Evolutionary conservation across 2,797 vertebrate genomes (phyloP), one percentile per base, ranked within the genome.

Genomic region (Sebastes trivittatus): DNA sequence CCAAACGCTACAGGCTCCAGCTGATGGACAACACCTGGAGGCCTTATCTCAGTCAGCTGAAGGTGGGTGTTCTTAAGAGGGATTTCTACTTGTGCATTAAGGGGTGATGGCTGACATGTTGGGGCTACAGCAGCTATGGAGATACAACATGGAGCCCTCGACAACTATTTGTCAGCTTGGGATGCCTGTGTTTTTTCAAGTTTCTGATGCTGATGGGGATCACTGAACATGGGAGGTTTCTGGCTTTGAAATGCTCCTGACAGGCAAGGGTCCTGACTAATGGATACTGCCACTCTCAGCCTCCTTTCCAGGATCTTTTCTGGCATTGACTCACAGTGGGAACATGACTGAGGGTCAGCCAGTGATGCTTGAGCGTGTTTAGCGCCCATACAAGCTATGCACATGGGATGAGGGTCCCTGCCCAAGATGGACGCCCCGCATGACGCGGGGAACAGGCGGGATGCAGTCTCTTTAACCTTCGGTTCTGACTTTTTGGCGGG

Each of bases 21-120:
- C 96, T 99, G 20, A 94, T 99, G 96, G 96, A 98, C 2, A 70
- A 86, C 63, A 90, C 78, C 67, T 99, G 98, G 98, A 97, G 94
- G 83, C 98, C 98, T 0, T 98, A 96, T 80, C 94, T 99, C 82
- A 93, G 89, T 25, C 96, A 97, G 86, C 95, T 99, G 7, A 70
- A 96, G 86, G 98, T 99, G 75, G 14, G 95, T 60, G 74, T 5
- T 23, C 13, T 49, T 6, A 32, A 42, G 4, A 5, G 4, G 16
- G 3, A 18, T 18, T 23, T n/a, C 66, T 34, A n/a, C n/a, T 1
- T 22, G 10, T 38, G 8, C 59, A 36, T 61, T 20, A 22, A 68
- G 9, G 13, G 7, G 7, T 5, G 22, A 62, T 36, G 32, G 16
- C 30, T 34, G n/a, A 68, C 10, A 30, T 16, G 16, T 65, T n/a